Percentiles rank a stretch among this genome's conserved stretches.
phyloP scores from a whole-genome alignment of 2,797 vertebrate genomes.

The Tenualosa thibaudeaui region DNA sequence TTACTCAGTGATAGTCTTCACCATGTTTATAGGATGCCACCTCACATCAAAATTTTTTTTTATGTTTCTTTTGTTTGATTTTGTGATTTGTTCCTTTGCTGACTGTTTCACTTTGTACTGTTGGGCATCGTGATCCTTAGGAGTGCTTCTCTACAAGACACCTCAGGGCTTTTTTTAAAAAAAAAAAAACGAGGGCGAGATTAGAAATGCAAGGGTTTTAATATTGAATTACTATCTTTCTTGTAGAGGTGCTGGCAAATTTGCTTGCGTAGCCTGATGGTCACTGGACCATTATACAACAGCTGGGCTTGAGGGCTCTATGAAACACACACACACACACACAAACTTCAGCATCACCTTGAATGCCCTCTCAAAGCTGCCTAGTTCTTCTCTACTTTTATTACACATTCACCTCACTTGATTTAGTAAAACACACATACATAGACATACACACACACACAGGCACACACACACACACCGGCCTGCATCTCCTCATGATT shows the following conservation, averaged over 20 bases:
- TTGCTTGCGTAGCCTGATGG: not conserved
- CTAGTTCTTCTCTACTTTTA: not conserved
- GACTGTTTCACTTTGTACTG: not conserved
- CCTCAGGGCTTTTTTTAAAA: not conserved
- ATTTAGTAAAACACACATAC: not conserved
- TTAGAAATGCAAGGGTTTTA: constrained; percentile 19
- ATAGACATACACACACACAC: constrained; percentile 21
- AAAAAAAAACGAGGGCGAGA: constrained; percentile 17
- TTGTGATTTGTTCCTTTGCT: not conserved
- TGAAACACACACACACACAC: constrained; percentile 8
- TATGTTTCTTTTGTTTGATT: not conserved
- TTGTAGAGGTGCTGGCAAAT: not conserved
- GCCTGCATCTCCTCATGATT: not conserved
- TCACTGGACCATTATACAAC: constrained; percentile 11
- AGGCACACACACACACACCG: not conserved
- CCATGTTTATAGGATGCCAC: not conserved
- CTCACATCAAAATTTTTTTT: not conserved
- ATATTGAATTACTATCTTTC: constrained; percentile 12
- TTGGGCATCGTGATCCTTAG: not conserved
- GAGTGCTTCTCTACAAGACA: not conserved
- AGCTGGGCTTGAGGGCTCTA: constrained; percentile 33
- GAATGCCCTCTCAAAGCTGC: not conserved
- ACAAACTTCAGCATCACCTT: not conserved
- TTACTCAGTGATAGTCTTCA: constrained; percentile 3
- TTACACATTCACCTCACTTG: not conserved